phyloP scores from a whole-genome alignment of 2,797 vertebrate genomes.

The Hemitrygon akajei region DNA sequence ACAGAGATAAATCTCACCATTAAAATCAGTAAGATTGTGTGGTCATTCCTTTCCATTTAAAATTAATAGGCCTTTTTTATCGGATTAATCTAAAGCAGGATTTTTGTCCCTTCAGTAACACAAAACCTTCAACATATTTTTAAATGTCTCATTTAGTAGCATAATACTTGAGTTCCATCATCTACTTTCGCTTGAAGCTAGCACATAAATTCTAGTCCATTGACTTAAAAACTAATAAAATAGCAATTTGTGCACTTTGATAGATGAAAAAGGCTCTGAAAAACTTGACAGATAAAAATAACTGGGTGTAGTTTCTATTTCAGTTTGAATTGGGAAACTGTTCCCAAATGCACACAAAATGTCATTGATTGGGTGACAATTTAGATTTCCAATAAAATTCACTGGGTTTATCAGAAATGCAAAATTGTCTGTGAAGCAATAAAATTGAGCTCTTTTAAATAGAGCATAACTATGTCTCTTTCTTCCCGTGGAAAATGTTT shows the following conservation, averaged over 20 bases:
- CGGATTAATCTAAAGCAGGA: not conserved
- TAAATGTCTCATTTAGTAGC: not conserved
- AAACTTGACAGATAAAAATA: not conserved
- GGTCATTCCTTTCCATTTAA: conserved; percentile 2
- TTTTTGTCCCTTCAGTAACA: not conserved
- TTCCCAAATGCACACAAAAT: not conserved
- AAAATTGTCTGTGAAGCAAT: not conserved
- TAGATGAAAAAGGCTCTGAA: not conserved
- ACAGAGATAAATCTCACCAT: not conserved
- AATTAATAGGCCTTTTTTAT: not conserved
- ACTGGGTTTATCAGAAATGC: not conserved
- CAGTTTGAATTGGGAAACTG: not conserved
- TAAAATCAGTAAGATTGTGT: not conserved
- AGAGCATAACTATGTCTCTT: not conserved
- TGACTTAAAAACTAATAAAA: conserved; percentile 12
- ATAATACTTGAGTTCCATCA: not conserved
- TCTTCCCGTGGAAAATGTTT: not conserved
- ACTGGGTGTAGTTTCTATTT: not conserved
- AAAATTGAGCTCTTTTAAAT: not conserved
- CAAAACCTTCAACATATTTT: not conserved
- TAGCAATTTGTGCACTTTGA: not conserved
- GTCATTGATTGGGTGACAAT: not conserved
- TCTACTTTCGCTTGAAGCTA: not conserved
- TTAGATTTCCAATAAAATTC: conserved; percentile 2
- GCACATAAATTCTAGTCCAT: not conserved